Conservation (phyloP, 2,888 invertebrate genomes). For the Sinotaia quadrata region DNA sequence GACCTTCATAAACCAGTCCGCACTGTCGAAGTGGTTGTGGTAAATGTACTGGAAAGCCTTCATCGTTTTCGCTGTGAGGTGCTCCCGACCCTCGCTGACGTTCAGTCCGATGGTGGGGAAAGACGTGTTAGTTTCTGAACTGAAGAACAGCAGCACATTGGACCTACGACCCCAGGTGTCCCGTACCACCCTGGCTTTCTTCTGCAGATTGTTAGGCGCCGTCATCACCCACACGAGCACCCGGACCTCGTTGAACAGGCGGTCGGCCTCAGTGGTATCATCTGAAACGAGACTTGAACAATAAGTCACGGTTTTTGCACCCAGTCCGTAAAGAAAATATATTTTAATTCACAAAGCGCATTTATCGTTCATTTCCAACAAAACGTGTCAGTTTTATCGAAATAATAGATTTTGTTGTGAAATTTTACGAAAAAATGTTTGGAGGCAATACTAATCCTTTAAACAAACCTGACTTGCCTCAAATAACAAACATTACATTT, state of each 20-base stretch:
- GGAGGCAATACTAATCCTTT: no score
- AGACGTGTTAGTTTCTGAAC: slow-evolving; percentile 76
- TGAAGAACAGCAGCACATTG: slow-evolving; percentile 72
- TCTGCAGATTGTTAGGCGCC: slow-evolving; percentile 88
- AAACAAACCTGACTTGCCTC: no score
- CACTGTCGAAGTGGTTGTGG: slow-evolving; percentile 84
- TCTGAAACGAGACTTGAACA: slow-evolving; percentile 3
- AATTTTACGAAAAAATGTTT: no score
- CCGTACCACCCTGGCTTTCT: slow-evolving; percentile 90
- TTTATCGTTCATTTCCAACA: no score
- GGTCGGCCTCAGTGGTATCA: slow-evolving; percentile 48
- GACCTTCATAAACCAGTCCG: slow-evolving; percentile 96
- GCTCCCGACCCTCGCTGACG: slow-evolving; percentile 89
- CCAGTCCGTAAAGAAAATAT: no score
- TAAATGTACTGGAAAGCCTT: slow-evolving; percentile 91
- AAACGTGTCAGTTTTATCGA: no score
- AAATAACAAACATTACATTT: no score
- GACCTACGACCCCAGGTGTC: slow-evolving; percentile 94
- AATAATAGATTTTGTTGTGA: no score
- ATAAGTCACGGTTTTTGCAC: no score
- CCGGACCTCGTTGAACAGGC: slow-evolving; percentile 83
- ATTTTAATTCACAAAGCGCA: no score
- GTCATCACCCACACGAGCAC: slow-evolving; percentile 98
- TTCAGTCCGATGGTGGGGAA: slow-evolving; percentile 85
- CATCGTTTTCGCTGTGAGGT: slow-evolving; percentile 97